These are phyloP conservation scores for Proisotoma minuta DNA, from an alignment of 2,888 invertebrate species.

Conservation along the genomic window DNA sequence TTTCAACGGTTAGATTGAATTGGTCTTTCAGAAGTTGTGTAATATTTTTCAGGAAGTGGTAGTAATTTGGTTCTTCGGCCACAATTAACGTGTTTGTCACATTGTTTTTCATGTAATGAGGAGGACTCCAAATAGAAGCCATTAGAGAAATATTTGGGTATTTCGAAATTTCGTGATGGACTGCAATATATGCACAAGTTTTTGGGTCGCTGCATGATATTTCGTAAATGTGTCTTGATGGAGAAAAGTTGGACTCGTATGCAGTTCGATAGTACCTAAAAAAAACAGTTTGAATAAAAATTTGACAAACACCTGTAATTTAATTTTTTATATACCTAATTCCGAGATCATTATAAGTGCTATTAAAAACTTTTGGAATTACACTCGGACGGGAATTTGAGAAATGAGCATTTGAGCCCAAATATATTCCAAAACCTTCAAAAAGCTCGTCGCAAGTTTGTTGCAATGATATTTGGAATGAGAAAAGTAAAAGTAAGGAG, in stretches of 20 bases:
- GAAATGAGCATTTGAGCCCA: slow-evolving; percentile 26
- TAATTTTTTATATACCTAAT: slow-evolving; percentile 19
- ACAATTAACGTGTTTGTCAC: not conserved
- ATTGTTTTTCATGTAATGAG: slow-evolving; percentile 27
- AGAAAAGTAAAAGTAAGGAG: too few relatives aligned
- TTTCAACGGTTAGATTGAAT: slow-evolving; percentile 19
- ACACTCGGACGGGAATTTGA: not conserved
- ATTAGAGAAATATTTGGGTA: slow-evolving; percentile 14
- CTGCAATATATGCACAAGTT: slow-evolving; percentile 17
- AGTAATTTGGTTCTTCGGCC: slow-evolving; percentile 14
- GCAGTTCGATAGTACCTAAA: slow-evolving; percentile 25
- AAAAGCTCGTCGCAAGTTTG: slow-evolving; percentile 17
- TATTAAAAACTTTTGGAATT: slow-evolving; percentile 10
- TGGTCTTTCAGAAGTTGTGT: slow-evolving; percentile 15
- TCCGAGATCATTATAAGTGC: slow-evolving; percentile 21
- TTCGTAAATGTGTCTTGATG: slow-evolving; percentile 13
- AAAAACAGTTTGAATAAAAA: not conserved
- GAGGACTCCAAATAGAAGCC: slow-evolving; percentile 31
- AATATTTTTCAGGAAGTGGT: slow-evolving; percentile 23
- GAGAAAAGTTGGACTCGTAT: slow-evolving; percentile 22
- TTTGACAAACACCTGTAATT: not conserved
- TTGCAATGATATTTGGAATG: too few relatives aligned
- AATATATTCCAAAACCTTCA: slow-evolving; percentile 29
- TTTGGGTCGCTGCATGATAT: slow-evolving; percentile 18
- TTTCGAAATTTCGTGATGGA: slow-evolving; percentile 18